A percentile compares a stretch with the other conserved stretches of the same genome.
Conservation (phyloP, 1,140 invertebrate genomes). For the Plutomurus gul region DNA sequence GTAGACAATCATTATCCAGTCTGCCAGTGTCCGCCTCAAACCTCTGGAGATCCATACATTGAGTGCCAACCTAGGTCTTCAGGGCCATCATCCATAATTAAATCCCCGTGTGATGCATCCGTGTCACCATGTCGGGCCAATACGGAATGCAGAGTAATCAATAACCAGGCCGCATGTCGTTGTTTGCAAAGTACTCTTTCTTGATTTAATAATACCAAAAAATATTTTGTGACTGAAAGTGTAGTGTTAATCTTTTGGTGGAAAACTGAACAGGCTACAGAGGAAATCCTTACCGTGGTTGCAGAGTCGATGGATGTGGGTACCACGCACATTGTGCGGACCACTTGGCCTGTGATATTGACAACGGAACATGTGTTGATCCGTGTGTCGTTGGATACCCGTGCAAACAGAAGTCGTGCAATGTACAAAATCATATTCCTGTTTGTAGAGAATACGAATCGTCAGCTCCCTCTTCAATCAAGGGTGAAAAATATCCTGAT, state of each 20-base stretch:
- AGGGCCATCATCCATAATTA: not conserved
- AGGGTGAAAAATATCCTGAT: not conserved
- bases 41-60: slow-evolving; percentile 55
- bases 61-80: slow-evolving; percentile 37
- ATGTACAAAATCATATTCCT: not conserved
- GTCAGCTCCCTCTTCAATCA: not conserved
- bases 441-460: not conserved
- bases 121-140: not conserved
- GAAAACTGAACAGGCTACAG: not conserved
- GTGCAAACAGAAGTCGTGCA: not conserved
- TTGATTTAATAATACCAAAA: too few relatives aligned
- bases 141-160: not conserved
- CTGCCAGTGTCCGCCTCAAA: slow-evolving; percentile 59
- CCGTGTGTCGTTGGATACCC: not conserved
- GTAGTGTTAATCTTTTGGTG: too few relatives aligned
- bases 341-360: not conserved
- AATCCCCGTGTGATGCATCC: not conserved
- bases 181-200: not conserved
- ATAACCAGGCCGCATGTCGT: not conserved
- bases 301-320: not conserved
- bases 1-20: slow-evolving; percentile 59
- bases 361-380: not conserved
- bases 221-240: too few relatives aligned
- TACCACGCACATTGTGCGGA: not conserved
- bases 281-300: not conserved